Conservation (phyloP, 1,140 invertebrate genomes). For the Oncopeltus fasciatus region DNA sequence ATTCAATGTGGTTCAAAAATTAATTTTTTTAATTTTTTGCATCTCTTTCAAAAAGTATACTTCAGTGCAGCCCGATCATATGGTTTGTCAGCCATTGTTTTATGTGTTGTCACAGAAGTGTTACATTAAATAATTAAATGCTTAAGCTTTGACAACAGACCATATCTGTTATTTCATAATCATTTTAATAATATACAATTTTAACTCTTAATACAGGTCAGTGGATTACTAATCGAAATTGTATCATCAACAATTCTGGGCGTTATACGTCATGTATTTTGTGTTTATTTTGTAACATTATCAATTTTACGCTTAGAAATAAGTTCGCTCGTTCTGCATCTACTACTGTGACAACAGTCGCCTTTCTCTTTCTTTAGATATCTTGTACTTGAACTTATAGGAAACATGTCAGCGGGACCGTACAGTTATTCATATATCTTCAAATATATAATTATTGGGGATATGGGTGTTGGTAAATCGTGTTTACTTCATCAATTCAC, state of each 20-base stretch:
- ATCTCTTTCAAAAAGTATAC: too few species aligned
- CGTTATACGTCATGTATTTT: not conserved
- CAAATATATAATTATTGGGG: constrained; percentile 99
- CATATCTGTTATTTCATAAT: not conserved
- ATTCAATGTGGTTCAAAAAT: too few species aligned
- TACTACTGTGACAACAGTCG: too few species aligned
- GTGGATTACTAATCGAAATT: not conserved
- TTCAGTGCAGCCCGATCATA: not conserved
- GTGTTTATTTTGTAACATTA: not conserved
- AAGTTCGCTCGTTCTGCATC: too few species aligned
- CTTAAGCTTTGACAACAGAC: not conserved
- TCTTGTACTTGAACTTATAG: not conserved
- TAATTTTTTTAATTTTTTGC: too few species aligned
- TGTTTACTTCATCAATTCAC: constrained; percentile 98
- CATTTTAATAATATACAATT: not conserved
- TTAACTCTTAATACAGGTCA: not conserved
- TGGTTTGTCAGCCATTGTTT: constrained; percentile 8
- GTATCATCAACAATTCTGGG: not conserved
- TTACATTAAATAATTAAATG: constrained; percentile 5
- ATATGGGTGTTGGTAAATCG: constrained; percentile 96
- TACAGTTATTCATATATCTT: constrained; percentile 99
- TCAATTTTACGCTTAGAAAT: not conserved
- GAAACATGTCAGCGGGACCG: constrained; percentile 74
- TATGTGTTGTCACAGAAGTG: constrained; percentile 3
- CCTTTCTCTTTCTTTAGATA: not conserved